Evolutionary conservation across 2,113 vertebrate genomes (phyloP).

Genomic region (Rana temporaria): DNA sequence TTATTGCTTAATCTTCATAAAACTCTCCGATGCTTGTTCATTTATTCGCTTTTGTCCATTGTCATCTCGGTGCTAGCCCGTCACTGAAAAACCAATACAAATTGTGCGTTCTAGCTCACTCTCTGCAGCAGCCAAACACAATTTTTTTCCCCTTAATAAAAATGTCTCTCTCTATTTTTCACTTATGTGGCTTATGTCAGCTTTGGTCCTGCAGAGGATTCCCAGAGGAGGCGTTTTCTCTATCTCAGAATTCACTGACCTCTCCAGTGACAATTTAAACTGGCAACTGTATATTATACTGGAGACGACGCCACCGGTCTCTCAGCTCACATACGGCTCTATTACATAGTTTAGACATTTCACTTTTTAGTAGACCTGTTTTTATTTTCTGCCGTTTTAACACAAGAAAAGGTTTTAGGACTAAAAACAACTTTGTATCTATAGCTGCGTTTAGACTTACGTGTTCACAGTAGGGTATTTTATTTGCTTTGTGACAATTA

Average conservation of each 20-base stretch:
- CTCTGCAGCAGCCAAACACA: constrained; percentile 11
- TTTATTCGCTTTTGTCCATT: constrained; percentile 23
- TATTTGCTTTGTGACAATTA: no score
- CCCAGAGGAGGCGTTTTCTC: constrained; percentile 38
- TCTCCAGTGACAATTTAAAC: constrained; percentile 21
- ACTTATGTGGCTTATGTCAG: constrained; percentile 17
- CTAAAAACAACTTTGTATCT: not conserved
- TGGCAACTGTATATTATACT: constrained; percentile 22
- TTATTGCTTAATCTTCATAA: constrained; percentile 12
- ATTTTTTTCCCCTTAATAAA: constrained; percentile 49
- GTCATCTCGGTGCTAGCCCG: not conserved
- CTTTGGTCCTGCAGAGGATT: constrained; percentile 8
- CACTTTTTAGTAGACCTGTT: not conserved
- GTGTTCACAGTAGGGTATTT: no score
- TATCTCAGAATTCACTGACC: constrained; percentile 22
- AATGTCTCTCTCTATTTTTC: constrained; percentile 34
- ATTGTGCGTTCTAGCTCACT: not conserved
- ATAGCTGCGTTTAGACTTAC: not conserved
- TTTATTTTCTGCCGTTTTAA: no score
- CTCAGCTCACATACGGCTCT: constrained; percentile 11
- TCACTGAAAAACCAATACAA: constrained; percentile 27
- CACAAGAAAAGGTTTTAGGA: no score
- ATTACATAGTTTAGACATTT: constrained; percentile 14
- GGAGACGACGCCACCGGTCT: not conserved
- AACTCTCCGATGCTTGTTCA: not conserved